Evolutionary conservation across 2,888 invertebrate species (phyloP), one percentile per base, ranked within the genome.

Genomic region (Monoplex corrugatus): DNA sequence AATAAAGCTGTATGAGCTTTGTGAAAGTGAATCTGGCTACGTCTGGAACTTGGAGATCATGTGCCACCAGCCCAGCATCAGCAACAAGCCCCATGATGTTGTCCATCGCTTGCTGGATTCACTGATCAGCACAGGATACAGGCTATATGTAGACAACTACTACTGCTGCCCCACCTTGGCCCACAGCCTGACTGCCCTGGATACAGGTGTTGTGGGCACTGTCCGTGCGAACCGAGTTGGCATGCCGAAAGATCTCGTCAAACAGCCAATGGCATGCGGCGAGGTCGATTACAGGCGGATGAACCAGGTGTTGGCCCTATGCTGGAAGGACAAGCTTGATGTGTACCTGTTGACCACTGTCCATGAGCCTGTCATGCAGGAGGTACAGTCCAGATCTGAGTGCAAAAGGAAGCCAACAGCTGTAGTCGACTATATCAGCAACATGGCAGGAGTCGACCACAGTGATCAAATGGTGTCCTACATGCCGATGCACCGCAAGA

Each of bases 141-240:
- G 19, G 68, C 28, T 90, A 3, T 90, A 68, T 87, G 87, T 80
- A 32, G 90, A 90, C 80, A 90, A 89, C n/a, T 90, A 90, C 45
- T 90, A 87, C 35, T 87, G 87, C n/a, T 40, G 44, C 40, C 90
- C 90, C 16, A 40, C 32, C 3, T n/a, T 90, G 57, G 78, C 57
- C 10, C 23, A 78, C 10, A 40, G 16, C 8, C 87, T 89, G 23
- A 32, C 40, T 40, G 86, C 78, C 16, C 35, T 6, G 13, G 78
- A 90, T 32, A 90, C 87, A 38, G 57, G 23, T 35, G 43, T 83
- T 23, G 87, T 89, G 3, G 89, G 90, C 19, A 90, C 86, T 10
- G 90, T 90, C n/a, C 45, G 72, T 0, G 8, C 85, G 2, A 88
- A 88, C 43, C 82, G 72, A 19, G 72, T 90, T 6, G 83, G 88